Base-by-base conservation (phyloP, 2,797 vertebrate genomes). In the Cyclura pinguis region DNA sequence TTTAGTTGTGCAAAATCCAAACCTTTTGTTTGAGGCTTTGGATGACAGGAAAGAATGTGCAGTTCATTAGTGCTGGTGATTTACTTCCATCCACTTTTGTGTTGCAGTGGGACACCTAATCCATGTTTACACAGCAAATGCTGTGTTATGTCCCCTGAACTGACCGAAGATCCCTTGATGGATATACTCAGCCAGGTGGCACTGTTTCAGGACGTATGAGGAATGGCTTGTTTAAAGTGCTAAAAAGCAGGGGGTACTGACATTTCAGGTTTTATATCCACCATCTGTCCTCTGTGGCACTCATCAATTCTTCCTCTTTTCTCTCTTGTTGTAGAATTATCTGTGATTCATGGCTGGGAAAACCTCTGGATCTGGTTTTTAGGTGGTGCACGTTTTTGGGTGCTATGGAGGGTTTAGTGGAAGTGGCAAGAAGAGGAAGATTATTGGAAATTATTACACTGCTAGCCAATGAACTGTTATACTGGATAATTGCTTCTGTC, bases 51-150 rank as follows among this genome's bases (percentile, higher is more conserved):
- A 95, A 92, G 64, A 86, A 67, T 67, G 86, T 85, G 73, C 89
- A 72, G 47, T 87, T 93, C 64, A 22, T 91, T 90, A 94, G 80
- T 89, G 80, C 38, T 92, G 55, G 89, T 87, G 50, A 76, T 87
- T 93, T 93, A 67, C 85, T 94, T 80, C 80, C 55, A 89, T 27
- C 67, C 72, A 76, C 90, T 93, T 93, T 94, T 95, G 91, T 94
- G 72, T 87, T 92, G 94, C 82, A 91, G 87, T 94, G 22, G 16
- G 93, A 95, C 89, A 86, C 84, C 94, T 95, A 95, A 82, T 95
- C 93, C 89, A 4, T 93, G 88, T 96, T 95, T 94, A 92, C 84
- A 67, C 20, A 81, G 85, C 77, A 88, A 81, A 91, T 85, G 74
- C 94, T 92, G 90, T 73, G 35, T 92, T 93, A 93, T 91, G 90